phyloP scores from a whole-genome alignment of 2,797 vertebrate genomes.

The Oreochromis grahami region DNA sequence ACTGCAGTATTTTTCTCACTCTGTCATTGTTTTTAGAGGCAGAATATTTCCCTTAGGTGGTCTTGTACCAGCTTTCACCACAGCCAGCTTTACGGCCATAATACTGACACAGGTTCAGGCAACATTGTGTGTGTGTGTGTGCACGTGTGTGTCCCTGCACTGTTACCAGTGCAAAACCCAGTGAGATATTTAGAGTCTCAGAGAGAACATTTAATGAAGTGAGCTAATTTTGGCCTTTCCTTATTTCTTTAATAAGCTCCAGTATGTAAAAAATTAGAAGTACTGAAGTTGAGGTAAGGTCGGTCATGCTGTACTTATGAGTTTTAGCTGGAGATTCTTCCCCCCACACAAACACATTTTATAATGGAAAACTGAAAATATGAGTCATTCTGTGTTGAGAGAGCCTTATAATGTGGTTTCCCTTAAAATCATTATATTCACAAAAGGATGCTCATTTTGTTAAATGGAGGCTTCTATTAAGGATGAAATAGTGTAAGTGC shows the following conservation, averaged over 20 bases:
- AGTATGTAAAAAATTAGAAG: background rate
- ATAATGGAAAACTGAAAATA: background rate
- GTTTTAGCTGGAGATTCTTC: background rate
- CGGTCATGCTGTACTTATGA: background rate
- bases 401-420: background rate
- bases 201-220: constrained; percentile 9
- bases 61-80: constrained; percentile 31
- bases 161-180: background rate
- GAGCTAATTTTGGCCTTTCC: background rate
- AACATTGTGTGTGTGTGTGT: constrained; percentile 1
- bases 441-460: background rate
- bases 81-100: constrained; percentile 5
- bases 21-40: constrained; percentile 43
- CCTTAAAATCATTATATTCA: background rate
- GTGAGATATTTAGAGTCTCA: background rate
- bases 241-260: background rate
- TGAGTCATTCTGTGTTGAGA: background rate
- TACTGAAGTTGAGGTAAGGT: background rate
- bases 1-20: constrained; percentile 25
- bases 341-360: background rate
- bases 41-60: constrained; percentile 37
- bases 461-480: background rate
- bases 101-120: constrained; percentile 41
- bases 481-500: background rate
- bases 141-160: background rate